Percentiles rank a stretch among this genome's conserved stretches.
phyloP scores from a whole-genome alignment of 53 echinoderm and acorn worm genomes.

The Pentamera pediparva region DNA sequence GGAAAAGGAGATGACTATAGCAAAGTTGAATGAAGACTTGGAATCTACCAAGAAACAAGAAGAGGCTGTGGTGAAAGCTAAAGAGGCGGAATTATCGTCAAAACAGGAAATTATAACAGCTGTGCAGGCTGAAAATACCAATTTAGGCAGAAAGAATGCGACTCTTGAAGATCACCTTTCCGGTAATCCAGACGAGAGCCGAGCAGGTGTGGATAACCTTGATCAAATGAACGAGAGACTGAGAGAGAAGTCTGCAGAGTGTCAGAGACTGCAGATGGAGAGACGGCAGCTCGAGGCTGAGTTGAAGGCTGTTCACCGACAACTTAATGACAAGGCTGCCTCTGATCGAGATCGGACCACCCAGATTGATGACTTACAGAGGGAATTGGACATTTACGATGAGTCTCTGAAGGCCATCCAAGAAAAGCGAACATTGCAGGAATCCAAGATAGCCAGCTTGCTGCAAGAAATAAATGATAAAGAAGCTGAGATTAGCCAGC shows the following conservation, averaged over 20 bases:
- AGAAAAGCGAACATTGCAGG: slow-evolving; percentile 11
- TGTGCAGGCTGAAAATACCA: not conserved
- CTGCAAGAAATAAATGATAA: slow-evolving; percentile 23
- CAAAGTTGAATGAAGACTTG: slow-evolving; percentile 28
- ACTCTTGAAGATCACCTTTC: slow-evolving; percentile 29
- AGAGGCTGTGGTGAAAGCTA: not conserved
- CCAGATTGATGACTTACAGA: slow-evolving; percentile 20
- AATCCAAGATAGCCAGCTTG: slow-evolving; percentile 32
- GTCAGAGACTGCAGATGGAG: slow-evolving; percentile 40
- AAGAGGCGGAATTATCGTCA: not conserved
- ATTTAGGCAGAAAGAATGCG: slow-evolving; percentile 22
- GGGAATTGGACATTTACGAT: slow-evolving; percentile 30
- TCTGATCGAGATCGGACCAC: not conserved
- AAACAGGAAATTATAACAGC: not conserved
- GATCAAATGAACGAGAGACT: not conserved
- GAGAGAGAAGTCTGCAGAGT: slow-evolving; percentile 29
- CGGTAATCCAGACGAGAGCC: not conserved
- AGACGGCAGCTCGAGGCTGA: slow-evolving; percentile 19
- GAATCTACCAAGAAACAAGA: slow-evolving; percentile 6
- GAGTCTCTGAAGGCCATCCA: slow-evolving; percentile 22
- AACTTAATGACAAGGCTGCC: not conserved
- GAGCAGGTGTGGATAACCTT: not conserved
- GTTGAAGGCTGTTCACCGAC: slow-evolving; percentile 14
- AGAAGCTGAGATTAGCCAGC: slow-evolving; percentile 49
- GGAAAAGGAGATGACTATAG: slow-evolving; percentile 32